Evolutionary conservation across 2,113 vertebrate genomes (phyloP).

Genomic region (Neomonachus schauinslandi): DNA sequence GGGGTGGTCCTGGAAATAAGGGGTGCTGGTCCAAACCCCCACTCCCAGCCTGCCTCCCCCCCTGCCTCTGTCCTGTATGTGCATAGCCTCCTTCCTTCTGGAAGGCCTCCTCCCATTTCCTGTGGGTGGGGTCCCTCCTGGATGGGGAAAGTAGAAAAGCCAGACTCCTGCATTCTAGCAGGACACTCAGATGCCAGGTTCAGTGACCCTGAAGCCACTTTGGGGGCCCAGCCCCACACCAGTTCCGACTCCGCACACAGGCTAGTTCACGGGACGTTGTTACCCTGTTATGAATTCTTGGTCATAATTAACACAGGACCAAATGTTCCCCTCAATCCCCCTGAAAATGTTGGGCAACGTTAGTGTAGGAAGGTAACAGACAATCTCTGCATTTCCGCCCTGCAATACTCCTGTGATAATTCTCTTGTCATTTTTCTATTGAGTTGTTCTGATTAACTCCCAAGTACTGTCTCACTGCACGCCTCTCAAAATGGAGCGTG

Average conservation of each 20-base stretch:
- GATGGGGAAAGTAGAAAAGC: background rate
- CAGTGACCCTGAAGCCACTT: background rate
- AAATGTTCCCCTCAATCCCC: background rate
- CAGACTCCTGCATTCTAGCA: too few species aligned
- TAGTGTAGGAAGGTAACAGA: background rate
- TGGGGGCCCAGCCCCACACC: background rate
- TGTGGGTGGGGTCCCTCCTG: rapidly evolving
- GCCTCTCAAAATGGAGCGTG: background rate
- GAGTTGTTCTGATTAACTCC: background rate
- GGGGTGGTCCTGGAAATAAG: background rate
- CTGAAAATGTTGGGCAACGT: rapidly evolving
- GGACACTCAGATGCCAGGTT: background rate
- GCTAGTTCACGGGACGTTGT: too few species aligned
- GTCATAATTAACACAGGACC: too few species aligned
- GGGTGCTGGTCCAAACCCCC: background rate
- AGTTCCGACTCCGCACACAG: too few species aligned
- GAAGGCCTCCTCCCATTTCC: background rate
- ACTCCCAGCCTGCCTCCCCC: background rate
- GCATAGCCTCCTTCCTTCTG: background rate
- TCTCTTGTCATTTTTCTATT: background rate
- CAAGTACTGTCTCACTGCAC: background rate
- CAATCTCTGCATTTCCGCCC: background rate
- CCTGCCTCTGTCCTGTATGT: background rate
- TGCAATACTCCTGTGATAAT: background rate
- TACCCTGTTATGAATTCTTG: too few species aligned